Evolutionary conservation across 2,113 vertebrate genomes (phyloP).

Genomic region (Cariama cristata): DNA sequence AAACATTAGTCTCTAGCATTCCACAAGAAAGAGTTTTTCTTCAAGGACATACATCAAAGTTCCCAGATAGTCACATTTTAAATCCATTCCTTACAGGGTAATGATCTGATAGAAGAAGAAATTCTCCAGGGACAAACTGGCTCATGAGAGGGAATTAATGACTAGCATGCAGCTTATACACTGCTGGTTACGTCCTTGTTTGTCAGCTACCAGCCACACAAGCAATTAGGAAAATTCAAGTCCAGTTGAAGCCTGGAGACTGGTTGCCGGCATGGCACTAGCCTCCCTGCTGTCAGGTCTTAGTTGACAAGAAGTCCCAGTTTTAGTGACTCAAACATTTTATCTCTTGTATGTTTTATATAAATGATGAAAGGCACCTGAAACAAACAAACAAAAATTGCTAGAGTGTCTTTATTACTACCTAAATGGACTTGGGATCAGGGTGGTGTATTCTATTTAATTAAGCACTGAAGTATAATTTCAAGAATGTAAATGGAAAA

Average conservation of each 20-base stretch:
- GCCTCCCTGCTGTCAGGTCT: background rate
- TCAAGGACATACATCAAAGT: background rate
- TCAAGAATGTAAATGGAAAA: background rate
- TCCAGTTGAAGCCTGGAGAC: background rate
- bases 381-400: background rate
- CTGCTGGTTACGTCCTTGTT: background rate
- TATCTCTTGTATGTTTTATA: background rate
- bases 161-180: background rate
- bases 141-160: background rate
- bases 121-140: background rate
- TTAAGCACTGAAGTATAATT: background rate
- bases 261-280: background rate
- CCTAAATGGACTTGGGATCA: background rate
- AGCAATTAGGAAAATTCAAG: background rate
- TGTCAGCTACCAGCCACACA: background rate
- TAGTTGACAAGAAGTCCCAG: background rate
- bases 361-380: background rate
- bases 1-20: background rate
- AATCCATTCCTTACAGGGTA: constrained; percentile 5
- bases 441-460: background rate
- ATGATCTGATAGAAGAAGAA: background rate
- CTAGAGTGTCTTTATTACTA: background rate
- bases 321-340: background rate
- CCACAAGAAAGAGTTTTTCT: background rate
- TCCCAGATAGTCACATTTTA: background rate